Evolutionary conservation across 2,797 vertebrate species (phyloP), one percentile per base, ranked within the genome.

Genomic region (Sebastes cheni): DNA sequence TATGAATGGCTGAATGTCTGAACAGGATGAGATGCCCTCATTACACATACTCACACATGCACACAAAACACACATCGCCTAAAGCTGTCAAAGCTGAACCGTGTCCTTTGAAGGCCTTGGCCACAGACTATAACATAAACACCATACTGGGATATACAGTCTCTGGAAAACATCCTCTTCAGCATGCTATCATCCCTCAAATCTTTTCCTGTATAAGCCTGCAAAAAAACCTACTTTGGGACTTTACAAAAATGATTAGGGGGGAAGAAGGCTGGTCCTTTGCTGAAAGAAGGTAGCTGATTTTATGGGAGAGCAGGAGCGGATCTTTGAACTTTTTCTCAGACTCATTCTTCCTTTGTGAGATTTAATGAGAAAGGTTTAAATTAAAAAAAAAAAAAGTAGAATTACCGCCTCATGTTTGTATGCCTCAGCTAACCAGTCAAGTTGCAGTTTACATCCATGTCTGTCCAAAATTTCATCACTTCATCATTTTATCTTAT

Each of bases 1-100:
- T 76, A 60, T 73, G 58, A 80, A 79, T 52, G 66, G 64, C 59
- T 82, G 76, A 78, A 82, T 73, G 79, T 88, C 78, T 83, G 82
- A 86, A 27, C 69, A 86, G 82, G 77, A 86, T 60, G 65, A 29
- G 34, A 77, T 58, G 39, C 10, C 52, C 62, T 59, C 58, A 66
- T 69, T 80, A 82, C 20, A 74, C 16, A 42, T 2, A 52, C 27
- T 9, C 14, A 56, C 75, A 12, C 13, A 27, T 1, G 4, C 25
- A 80, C 22, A 67, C 22, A 61, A 50, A 20, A 67, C 54, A 73
- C 29, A 60, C 23, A 64, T 25, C 58, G 68, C 67, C 52, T 70
- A 34, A 39, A 75, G 82, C 84, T 80, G 73, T 84, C 62, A 56
- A 67, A 72, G 79, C 75, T 72, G 65, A 77, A 77, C 10, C 23